Evolutionary conservation across 2,888 invertebrate genomes (phyloP).

Genomic region (Chrysotoxum bicinctum): DNA sequence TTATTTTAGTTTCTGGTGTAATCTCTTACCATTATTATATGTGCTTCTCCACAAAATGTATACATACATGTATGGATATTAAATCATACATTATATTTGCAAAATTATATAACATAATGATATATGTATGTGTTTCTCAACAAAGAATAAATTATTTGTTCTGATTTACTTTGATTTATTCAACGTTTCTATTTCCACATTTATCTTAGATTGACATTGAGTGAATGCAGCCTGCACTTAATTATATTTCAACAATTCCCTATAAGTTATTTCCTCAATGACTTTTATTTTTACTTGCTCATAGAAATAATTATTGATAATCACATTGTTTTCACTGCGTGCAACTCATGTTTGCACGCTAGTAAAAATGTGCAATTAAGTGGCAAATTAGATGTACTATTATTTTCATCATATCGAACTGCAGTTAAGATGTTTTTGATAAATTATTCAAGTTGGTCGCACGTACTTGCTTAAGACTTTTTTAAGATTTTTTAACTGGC

Average conservation of each 20-base stretch:
- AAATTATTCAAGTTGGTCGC: not conserved
- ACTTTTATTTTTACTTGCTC: not conserved
- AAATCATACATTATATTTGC: not conserved
- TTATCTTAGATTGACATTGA: not conserved
- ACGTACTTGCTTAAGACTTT: not conserved
- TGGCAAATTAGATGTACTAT: not conserved
- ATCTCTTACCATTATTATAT: not conserved
- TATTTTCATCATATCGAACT: not conserved
- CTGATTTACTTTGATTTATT: not conserved
- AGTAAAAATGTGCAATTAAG: not conserved
- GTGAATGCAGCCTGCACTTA: not conserved
- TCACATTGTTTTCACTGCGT: constrained; percentile 20
- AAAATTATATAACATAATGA: too few relatives aligned
- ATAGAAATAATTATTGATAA: constrained; percentile 23
- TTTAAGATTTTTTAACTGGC: too few relatives aligned
- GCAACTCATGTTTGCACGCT: constrained; percentile 35
- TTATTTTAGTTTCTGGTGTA: not conserved
- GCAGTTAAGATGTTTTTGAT: not conserved
- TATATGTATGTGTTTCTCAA: not conserved
- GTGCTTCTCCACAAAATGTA: not conserved
- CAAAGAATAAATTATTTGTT: not conserved
- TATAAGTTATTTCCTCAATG: not conserved
- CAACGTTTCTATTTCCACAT: not conserved
- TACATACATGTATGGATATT: not conserved
- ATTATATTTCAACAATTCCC: not conserved